These are phyloP conservation scores for Stegodyphus dumicola DNA, from an alignment of 1,140 invertebrate genomes.

Conservation along the genomic window DNA sequence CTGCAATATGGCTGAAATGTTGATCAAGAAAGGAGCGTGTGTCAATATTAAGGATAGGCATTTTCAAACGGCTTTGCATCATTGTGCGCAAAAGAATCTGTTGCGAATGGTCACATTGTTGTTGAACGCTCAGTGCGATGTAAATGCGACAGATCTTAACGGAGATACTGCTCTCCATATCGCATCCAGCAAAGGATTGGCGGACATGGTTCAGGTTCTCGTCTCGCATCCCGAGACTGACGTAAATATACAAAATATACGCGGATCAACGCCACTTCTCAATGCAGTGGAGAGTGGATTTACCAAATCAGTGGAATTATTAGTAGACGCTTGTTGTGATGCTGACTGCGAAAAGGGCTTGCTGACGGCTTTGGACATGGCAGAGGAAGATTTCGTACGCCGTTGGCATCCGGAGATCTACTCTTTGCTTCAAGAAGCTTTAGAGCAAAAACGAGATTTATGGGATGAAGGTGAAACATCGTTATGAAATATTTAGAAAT, in stretches of 20 bases:
- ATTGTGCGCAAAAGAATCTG: slow-evolving; percentile 57
- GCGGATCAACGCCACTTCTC: slow-evolving; percentile 63
- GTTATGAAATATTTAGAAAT: neutral
- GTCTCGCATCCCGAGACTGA: slow-evolving; percentile 63
- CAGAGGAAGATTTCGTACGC: slow-evolving; percentile 27
- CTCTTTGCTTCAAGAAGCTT: slow-evolving; percentile 30
- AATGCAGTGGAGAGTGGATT: slow-evolving; percentile 64
- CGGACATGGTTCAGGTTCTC: slow-evolving; percentile 64
- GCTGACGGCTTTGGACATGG: slow-evolving; percentile 23
- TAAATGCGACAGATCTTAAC: slow-evolving; percentile 64
- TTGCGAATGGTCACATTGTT: slow-evolving; percentile 49
- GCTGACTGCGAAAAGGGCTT: slow-evolving; percentile 35
- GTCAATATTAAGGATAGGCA: slow-evolving; percentile 63
- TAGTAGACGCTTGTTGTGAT: slow-evolving; percentile 34
- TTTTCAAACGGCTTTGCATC: slow-evolving; percentile 59
- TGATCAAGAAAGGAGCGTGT: slow-evolving; percentile 65
- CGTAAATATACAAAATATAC: slow-evolving; percentile 63
- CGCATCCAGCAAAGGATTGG: slow-evolving; percentile 65
- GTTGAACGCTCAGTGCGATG: slow-evolving; percentile 51
- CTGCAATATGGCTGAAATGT: slow-evolving; percentile 80
- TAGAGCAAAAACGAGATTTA: slow-evolving; percentile 52
- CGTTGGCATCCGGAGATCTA: slow-evolving; percentile 51
- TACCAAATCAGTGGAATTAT: slow-evolving; percentile 63
- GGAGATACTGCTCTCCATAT: slow-evolving; percentile 66
- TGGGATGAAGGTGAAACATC: slow-evolving; percentile 58